Evolutionary conservation across 2,888 invertebrate species (phyloP).

Genomic region (Hybos culiciformis): DNA sequence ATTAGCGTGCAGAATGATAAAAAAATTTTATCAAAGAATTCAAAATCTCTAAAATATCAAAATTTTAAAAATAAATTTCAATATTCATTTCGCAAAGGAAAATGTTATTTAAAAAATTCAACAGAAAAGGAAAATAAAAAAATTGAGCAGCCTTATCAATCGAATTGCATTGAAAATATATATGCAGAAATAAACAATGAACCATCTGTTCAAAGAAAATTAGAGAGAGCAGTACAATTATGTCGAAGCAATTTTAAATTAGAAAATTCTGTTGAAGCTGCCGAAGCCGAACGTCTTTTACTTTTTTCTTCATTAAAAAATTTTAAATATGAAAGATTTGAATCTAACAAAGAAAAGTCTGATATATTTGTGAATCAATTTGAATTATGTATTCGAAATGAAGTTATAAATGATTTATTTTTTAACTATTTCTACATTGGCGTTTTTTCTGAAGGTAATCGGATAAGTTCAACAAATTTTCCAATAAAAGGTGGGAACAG

Average conservation of each 20-base stretch:
- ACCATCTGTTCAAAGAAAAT: conserved; percentile 27
- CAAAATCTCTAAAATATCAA: conserved; percentile 18
- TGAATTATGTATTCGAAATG: conserved; percentile 24
- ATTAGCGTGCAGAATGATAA: too few species aligned
- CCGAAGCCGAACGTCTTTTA: conserved; percentile 39
- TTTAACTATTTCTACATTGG: conserved; percentile 34
- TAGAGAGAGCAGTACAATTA: conserved; percentile 36
- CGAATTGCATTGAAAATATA: conserved; percentile 8
- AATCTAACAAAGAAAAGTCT: conserved; percentile 11
- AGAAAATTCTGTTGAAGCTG: conserved; percentile 36
- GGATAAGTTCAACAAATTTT: conserved; percentile 31
- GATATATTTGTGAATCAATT: conserved; percentile 25
- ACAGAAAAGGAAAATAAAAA: conserved; percentile 14
- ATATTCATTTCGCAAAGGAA: conserved; percentile 29
- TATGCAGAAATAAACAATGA: conserved; percentile 19
- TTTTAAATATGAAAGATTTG: not conserved
- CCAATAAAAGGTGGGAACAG: conserved; percentile 25
- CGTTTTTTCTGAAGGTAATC: conserved; percentile 27
- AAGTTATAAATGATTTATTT: conserved; percentile 27
- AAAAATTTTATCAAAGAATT: too few species aligned
- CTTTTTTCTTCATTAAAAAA: conserved; percentile 29
- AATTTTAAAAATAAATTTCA: conserved; percentile 27
- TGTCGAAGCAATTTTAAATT: conserved; percentile 38
- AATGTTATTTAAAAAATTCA: conserved; percentile 23
- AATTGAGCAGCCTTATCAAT: not conserved